A percentile compares a stretch with the other conserved stretches of the same genome.
Conservation (phyloP, 2,113 vertebrate genomes). For the Melanocharis versteri region DNA sequence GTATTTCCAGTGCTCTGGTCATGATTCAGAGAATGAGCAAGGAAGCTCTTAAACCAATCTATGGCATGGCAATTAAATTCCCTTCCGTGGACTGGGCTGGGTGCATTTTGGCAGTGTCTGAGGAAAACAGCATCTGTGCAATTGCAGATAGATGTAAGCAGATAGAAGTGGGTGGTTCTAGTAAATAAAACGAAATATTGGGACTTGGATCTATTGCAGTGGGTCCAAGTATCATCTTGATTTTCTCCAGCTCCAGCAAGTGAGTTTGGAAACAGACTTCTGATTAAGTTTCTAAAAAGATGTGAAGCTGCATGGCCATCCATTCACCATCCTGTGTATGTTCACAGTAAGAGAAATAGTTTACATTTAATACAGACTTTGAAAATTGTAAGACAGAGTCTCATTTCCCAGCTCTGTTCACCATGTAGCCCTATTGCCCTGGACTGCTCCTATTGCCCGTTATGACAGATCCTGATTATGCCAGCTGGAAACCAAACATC, state of each 20-base stretch:
- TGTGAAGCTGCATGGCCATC: background rate
- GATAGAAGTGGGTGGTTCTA: background rate
- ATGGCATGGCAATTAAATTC: background rate
- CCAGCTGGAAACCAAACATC: background rate
- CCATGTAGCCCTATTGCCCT: background rate
- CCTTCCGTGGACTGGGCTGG: background rate
- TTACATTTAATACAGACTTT: background rate
- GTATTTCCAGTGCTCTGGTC: background rate
- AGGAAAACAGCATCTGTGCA: background rate
- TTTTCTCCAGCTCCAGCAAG: background rate
- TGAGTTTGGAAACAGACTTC: background rate
- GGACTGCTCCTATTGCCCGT: background rate
- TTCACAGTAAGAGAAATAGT: background rate
- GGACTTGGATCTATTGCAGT: background rate
- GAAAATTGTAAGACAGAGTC: background rate
- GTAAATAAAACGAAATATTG: background rate
- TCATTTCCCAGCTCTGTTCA: background rate
- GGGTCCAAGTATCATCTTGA: background rate
- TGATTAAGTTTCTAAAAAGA: background rate
- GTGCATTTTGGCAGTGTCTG: background rate
- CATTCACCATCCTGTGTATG: background rate
- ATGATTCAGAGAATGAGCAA: background rate
- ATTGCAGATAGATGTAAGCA: background rate
- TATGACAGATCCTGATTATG: background rate
- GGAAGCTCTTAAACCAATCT: background rate